phyloP scores from a whole-genome alignment of 1,140 invertebrate species.

The Protaetia brevitarsis region DNA sequence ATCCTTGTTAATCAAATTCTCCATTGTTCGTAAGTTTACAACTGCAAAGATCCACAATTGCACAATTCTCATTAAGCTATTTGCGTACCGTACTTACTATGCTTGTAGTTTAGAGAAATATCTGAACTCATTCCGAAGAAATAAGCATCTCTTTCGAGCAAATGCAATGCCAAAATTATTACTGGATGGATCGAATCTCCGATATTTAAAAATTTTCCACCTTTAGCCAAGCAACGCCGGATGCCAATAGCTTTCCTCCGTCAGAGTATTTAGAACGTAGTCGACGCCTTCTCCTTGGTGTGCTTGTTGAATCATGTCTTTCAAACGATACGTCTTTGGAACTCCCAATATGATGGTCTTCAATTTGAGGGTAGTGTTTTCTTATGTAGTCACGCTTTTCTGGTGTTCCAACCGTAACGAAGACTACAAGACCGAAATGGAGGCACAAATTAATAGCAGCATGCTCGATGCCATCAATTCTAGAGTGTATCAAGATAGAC shows the following conservation, averaged over 20 bases:
- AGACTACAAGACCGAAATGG: slow-evolving; percentile 56
- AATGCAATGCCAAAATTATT: slow-evolving; percentile 67
- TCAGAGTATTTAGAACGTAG: slow-evolving; percentile 62
- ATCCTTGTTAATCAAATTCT: no score
- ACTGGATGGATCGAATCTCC: slow-evolving; percentile 67
- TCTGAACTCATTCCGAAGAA: slow-evolving; percentile 85
- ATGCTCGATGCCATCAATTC: slow-evolving; percentile 74
- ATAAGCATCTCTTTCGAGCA: slow-evolving; percentile 79
- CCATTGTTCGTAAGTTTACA: no score
- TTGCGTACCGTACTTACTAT: no score
- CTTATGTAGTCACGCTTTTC: no score
- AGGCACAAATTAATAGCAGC: slow-evolving; percentile 73
- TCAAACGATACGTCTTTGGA: no score
- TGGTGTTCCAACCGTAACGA: no score
- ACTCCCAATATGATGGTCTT: no score
- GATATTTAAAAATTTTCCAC: slow-evolving; percentile 74
- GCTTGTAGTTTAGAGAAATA: no score
- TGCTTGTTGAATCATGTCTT: slow-evolving; percentile 55
- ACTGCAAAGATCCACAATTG: not conserved
- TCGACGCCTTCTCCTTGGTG: slow-evolving; percentile 64
- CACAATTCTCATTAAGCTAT: no score
- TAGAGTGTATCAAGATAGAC: no score
- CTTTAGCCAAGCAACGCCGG: slow-evolving; percentile 68
- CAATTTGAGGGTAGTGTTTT: no score
- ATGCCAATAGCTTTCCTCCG: no score